phyloP scores from a whole-genome alignment of 2,888 invertebrate genomes.

The Caenorhabditis sp. region DNA sequence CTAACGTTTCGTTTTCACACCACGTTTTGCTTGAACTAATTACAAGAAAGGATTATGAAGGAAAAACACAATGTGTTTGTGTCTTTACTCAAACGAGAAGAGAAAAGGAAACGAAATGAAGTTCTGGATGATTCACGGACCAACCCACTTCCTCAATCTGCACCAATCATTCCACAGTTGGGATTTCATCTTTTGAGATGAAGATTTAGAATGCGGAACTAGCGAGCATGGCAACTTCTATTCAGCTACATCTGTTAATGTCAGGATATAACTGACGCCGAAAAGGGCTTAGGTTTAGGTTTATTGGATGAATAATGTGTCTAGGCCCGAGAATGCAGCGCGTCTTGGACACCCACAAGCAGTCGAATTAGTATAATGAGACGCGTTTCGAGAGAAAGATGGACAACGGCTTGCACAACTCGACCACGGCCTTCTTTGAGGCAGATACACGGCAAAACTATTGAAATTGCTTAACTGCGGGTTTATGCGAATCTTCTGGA shows the following conservation, averaged over 20 bases:
- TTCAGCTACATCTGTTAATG: background rate
- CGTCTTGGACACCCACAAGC: constrained; percentile 33
- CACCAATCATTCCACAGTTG: too few relatives aligned
- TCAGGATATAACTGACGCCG: background rate
- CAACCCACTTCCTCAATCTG: constrained; percentile 10
- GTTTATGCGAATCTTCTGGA: background rate
- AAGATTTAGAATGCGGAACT: constrained; percentile 1
- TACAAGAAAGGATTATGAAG: constrained; percentile 60
- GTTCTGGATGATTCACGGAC: constrained; percentile 20
- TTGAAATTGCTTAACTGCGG: background rate
- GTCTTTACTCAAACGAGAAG: constrained; percentile 50
- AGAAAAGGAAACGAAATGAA: background rate
- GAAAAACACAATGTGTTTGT: constrained; percentile 45
- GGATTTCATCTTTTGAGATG: too few relatives aligned
- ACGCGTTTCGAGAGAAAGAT: constrained; percentile 44
- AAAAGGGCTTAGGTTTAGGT: constrained; percentile 1
- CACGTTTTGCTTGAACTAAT: constrained; percentile 59
- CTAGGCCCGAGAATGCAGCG: constrained; percentile 20
- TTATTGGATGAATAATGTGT: constrained; percentile 32
- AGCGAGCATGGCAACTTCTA: too few relatives aligned
- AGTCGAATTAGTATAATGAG: constrained; percentile 61
- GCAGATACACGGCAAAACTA: constrained; percentile 22
- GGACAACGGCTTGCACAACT: constrained; percentile 36
- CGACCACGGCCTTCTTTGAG: constrained; percentile 24
- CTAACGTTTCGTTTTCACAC: constrained; percentile 40